Conservation (phyloP, 2,888 invertebrate genomes). For the Acleris sparsana region DNA sequence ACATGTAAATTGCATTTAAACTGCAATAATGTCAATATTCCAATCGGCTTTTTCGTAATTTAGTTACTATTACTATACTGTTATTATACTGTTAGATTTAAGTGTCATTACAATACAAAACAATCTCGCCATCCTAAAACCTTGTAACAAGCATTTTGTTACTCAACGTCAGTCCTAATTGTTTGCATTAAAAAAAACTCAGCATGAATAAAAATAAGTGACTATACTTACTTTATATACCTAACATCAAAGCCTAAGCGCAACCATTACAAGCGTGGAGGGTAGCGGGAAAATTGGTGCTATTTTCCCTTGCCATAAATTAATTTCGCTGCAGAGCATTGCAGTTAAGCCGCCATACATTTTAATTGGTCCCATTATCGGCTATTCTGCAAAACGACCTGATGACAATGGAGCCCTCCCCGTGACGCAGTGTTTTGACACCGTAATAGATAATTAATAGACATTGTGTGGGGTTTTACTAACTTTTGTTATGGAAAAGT, state of each 20-base stretch:
- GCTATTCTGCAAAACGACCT: slow-evolving; percentile 72
- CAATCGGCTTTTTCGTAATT: too few species aligned
- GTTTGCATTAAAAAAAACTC: background rate
- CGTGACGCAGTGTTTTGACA: slow-evolving; percentile 57
- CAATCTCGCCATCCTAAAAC: too few species aligned
- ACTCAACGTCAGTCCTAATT: too few species aligned
- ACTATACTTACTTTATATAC: slow-evolving; percentile 15
- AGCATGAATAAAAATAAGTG: background rate
- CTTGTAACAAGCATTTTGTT: too few species aligned
- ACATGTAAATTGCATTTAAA: too few species aligned
- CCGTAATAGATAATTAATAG: slow-evolving; percentile 35
- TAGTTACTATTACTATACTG: too few species aligned
- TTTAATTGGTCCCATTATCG: slow-evolving; percentile 83
- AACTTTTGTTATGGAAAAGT: slow-evolving; percentile 5
- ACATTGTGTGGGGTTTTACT: slow-evolving; percentile 22
- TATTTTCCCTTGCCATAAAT: slow-evolving; percentile 79
- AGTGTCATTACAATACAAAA: too few species aligned
- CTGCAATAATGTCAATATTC: too few species aligned
- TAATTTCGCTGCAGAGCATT: slow-evolving; percentile 79
- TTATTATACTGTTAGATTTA: too few species aligned
- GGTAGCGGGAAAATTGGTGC: slow-evolving; percentile 62
- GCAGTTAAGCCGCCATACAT: slow-evolving; percentile 83
- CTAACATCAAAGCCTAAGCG: slow-evolving; percentile 56
- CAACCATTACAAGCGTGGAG: slow-evolving; percentile 56
- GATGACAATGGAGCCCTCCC: slow-evolving; percentile 67